These are phyloP conservation scores for Bimastos eiseni DNA, from an alignment of 2,888 invertebrate species.

Conservation along the genomic window DNA sequence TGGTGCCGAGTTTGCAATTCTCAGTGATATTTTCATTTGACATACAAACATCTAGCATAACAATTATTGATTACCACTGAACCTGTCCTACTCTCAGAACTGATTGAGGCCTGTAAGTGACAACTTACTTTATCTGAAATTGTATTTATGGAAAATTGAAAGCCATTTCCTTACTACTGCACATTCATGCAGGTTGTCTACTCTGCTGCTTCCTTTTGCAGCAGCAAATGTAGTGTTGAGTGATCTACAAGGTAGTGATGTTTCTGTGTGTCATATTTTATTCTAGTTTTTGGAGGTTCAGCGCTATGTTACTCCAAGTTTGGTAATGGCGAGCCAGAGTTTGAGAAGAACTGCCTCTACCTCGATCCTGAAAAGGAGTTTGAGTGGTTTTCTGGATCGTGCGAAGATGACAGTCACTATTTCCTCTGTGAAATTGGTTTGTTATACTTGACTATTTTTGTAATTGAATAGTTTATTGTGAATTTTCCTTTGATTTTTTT, in stretches of 20 bases:
- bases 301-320: not conserved
- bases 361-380: not conserved
- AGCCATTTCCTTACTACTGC: not conserved
- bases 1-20: too few species aligned
- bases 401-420: not conserved
- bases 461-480: not conserved
- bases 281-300: not conserved
- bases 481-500: not conserved
- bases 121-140: not conserved
- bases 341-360: not conserved
- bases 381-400: not conserved
- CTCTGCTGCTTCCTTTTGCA: not conserved
- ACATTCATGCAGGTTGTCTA: not conserved
- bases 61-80: not conserved
- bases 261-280: not conserved
- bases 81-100: not conserved
- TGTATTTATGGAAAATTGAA: not conserved
- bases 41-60: too few species aligned
- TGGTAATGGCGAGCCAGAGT: not conserved
- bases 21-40: too few species aligned
- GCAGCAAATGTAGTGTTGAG: not conserved
- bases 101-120: not conserved
- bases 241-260: not conserved
- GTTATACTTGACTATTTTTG: too few species aligned
- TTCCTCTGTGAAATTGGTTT: slow-evolving; percentile 6